A percentile compares a stretch with the other conserved stretches of the same genome.
Evolutionary conservation across 2,888 invertebrate genomes (phyloP).

Genomic region (Sinotaia quadrata): DNA sequence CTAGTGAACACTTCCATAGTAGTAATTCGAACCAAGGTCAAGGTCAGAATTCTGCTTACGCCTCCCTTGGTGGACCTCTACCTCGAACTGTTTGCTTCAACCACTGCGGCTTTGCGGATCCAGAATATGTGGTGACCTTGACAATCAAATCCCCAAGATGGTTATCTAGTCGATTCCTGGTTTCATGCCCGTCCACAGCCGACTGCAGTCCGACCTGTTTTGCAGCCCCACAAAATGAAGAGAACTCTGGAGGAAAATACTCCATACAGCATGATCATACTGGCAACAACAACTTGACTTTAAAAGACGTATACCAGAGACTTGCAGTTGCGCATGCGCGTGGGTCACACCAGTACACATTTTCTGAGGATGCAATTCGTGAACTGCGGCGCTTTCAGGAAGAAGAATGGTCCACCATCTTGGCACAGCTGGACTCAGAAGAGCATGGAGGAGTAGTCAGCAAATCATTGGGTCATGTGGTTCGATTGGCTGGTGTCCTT

Average conservation of each 20-base stretch:
- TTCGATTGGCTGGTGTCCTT: slow-evolving; percentile 42
- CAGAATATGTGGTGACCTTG: slow-evolving; percentile 39
- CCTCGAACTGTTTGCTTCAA: slow-evolving; percentile 28
- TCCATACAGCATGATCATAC: too few species aligned
- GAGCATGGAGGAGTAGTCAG: slow-evolving; percentile 40
- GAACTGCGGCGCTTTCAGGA: slow-evolving; percentile 42
- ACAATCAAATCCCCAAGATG: slow-evolving; percentile 34
- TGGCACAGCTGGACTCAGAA: slow-evolving; percentile 40
- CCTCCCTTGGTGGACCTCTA: not conserved
- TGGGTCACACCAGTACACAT: slow-evolving; percentile 30
- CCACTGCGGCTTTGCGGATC: slow-evolving; percentile 39
- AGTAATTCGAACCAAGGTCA: not conserved
- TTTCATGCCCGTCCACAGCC: slow-evolving; percentile 39
- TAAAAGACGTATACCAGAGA: slow-evolving; percentile 34
- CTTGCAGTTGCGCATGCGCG: slow-evolving; percentile 34
- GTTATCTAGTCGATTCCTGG: slow-evolving; percentile 37
- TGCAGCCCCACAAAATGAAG: not conserved
- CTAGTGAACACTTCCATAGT: not conserved
- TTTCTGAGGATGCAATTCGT: slow-evolving; percentile 38
- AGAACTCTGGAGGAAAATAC: too few species aligned
- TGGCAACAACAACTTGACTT: not conserved
- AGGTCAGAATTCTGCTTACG: not conserved
- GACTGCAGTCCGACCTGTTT: slow-evolving; percentile 25
- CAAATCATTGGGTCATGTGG: slow-evolving; percentile 44
- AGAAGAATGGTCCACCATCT: slow-evolving; percentile 44